Percentiles rank a stretch among this genome's conserved stretches.
Evolutionary conservation across 2,888 invertebrate genomes (phyloP).

Genomic region (Ophion ventricosus): DNA sequence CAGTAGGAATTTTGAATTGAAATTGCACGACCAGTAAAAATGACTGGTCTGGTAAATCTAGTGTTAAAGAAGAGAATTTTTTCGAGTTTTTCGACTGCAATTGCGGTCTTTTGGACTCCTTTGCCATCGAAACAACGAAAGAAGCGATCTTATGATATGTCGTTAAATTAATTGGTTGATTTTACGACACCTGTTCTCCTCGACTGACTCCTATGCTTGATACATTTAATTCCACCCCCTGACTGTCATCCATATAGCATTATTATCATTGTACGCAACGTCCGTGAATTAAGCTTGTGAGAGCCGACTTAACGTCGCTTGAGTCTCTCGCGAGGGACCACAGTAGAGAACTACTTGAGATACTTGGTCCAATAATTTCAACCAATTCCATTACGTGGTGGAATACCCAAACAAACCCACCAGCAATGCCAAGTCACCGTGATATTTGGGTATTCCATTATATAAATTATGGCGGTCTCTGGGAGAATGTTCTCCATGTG

Average conservation of each 20-base stretch:
- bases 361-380: slow-evolving; percentile 45
- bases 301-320: slow-evolving; percentile 33
- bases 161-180: not conserved
- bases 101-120: not conserved
- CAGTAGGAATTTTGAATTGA: no score
- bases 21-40: no score
- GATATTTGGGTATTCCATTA: slow-evolving; percentile 67
- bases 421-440: slow-evolving; percentile 34
- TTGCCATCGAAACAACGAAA: not conserved
- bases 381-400: slow-evolving; percentile 28
- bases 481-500: slow-evolving; percentile 40
- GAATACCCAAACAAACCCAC: not conserved
- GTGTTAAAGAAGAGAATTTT: not conserved
- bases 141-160: not conserved
- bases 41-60: no score
- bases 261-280: slow-evolving; percentile 63
- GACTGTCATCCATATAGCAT: slow-evolving; percentile 40
- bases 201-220: not conserved
- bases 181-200: not conserved
- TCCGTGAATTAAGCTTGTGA: slow-evolving; percentile 62
- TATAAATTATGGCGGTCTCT: slow-evolving; percentile 67
- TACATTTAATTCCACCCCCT: slow-evolving; percentile 1
- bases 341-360: slow-evolving; percentile 46
- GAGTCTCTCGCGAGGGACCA: slow-evolving; percentile 55
- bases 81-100: not conserved